Percentiles rank a stretch among this genome's conserved stretches.
Conservation (phyloP, 2,888 invertebrate genomes). For the Odontothrips loti region DNA sequence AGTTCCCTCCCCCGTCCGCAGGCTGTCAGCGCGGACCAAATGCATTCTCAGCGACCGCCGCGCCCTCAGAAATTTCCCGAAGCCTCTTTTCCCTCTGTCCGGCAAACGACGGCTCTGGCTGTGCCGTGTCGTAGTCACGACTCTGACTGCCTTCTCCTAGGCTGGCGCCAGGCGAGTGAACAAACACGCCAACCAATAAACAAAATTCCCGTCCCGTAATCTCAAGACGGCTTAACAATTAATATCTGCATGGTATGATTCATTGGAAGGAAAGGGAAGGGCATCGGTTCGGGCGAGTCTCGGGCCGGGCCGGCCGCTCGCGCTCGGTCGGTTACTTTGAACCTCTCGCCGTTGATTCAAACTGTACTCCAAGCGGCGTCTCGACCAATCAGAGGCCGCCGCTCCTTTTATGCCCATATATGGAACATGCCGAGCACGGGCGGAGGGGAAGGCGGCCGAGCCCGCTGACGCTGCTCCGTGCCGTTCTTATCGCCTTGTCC, state of each 20-base stretch:
- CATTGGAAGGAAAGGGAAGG: conserved; percentile 1
- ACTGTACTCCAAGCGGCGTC: conserved; percentile 45
- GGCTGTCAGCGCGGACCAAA: too few relatives aligned
- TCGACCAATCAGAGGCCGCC: conserved; percentile 61
- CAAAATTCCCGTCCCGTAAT: neutral
- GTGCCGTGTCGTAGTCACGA: neutral
- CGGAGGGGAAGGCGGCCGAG: conserved; percentile 51
- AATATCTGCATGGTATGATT: conserved; percentile 5
- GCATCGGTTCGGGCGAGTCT: neutral
- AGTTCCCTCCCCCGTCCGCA: too few relatives aligned
- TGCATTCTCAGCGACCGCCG: too few relatives aligned
- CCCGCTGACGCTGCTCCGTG: conserved; percentile 44
- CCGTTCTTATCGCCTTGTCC: conserved; percentile 39
- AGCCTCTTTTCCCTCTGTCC: neutral
- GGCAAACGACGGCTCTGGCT: neutral
- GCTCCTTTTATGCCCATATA: conserved; percentile 77
- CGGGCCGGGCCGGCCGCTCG: neutral
- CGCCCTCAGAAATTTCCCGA: too few relatives aligned
- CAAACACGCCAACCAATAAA: neutral
- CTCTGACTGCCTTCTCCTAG: neutral
- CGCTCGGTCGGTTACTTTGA: conserved; percentile 21
- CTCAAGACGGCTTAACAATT: neutral
- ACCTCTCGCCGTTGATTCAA: conserved; percentile 20
- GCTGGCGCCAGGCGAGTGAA: too few relatives aligned
- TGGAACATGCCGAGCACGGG: conserved; percentile 66